These are phyloP conservation scores for Cranoglanis bouderius DNA, from an alignment of 2,113 vertebrate species.

Conservation along the genomic window DNA sequence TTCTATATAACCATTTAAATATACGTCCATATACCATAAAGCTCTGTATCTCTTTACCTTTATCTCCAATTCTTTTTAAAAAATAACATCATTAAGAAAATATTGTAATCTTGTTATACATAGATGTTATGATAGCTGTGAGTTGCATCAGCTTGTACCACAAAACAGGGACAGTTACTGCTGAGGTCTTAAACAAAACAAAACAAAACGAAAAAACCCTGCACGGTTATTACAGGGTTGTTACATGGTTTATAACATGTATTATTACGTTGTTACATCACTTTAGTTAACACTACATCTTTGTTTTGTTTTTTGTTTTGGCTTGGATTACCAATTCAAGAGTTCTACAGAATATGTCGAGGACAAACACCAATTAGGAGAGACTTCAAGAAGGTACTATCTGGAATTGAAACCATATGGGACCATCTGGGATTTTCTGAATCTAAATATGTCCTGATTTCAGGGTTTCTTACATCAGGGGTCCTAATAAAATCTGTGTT, in stretches of 20 bases:
- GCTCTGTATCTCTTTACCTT: not conserved
- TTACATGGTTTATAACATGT: not conserved
- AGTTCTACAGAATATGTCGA: not conserved
- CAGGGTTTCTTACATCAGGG: not conserved
- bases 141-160: not conserved
- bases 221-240: not conserved
- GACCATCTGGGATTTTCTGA: not conserved
- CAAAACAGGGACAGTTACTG: not conserved
- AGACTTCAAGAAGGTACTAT: not conserved
- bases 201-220: not conserved
- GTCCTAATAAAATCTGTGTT: not conserved
- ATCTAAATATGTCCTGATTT: not conserved
- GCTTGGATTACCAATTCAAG: not conserved
- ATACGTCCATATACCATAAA: not conserved
- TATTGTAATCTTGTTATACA: not conserved
- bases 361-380: not conserved
- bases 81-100: constrained; percentile 27
- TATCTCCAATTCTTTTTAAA: not conserved
- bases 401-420: not conserved
- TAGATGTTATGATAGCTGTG: too few species aligned
- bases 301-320: not conserved
- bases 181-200: not conserved
- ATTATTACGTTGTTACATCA: not conserved
- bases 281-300: not conserved
- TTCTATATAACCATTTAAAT: not conserved